Evolutionary conservation across 2,888 invertebrate genomes (phyloP), one percentile per base, ranked within the genome.

Genomic region (Macrophya annulata): DNA sequence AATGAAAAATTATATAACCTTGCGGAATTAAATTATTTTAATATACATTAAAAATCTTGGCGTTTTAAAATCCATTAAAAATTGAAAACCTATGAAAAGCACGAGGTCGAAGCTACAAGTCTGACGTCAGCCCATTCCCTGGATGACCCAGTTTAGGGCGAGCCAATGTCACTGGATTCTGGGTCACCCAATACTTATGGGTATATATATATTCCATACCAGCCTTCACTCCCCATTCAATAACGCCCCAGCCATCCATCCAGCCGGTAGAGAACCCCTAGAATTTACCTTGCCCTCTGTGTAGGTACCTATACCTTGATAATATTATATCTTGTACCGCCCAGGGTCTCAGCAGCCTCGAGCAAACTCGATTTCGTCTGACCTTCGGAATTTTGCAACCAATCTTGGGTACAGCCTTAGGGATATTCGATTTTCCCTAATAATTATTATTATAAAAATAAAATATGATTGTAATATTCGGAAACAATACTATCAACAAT

Each of bases 131-230:
- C 17, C 48, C 43, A 6, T 43, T 45, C 83, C 83, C 83, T 51
- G 83, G 71, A 59, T 83, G 83, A 83, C 83, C 83, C 68, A 83
- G 83, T 83, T 83, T 83, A 83, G 83, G 83, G 83, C 65, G 31
- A 45, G 65, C 55, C 83, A 83, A 83, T 83, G 83, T 83, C 83
- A 83, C 83, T 62, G 71, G 68, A 48, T 83, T 83, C 83, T 83
- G 83, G 83, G 83, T 83, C 83, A 83, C 45, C 83, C 83, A 48
- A 48, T 83, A 81, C 81, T 81, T 77, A 55, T 55, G 31, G 17
- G 43, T 40, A n/a, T 48, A n/a, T 77, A 51, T 12, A 55, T 37
- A 48, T 9, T 9, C 37, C 65, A 6, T 37, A 6, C 8, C 21
- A 48, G 59, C 81, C 40, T 82, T 43, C 45, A 21, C 62, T 43